Evolutionary conservation across 1,140 invertebrate genomes (phyloP).

Genomic region (Saccostrea echinata): DNA sequence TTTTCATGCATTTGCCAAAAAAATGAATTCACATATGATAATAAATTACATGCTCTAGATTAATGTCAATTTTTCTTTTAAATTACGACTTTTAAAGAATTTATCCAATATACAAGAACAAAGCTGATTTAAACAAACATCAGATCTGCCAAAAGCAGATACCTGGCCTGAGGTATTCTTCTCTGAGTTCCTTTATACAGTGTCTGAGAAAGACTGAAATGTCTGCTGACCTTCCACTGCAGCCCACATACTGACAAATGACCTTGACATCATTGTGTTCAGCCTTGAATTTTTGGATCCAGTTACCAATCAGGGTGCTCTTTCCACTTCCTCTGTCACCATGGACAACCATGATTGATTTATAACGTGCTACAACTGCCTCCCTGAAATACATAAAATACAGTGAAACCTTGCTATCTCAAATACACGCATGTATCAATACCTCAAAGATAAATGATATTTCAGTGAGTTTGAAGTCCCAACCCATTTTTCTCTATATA

Average conservation of each 20-base stretch:
- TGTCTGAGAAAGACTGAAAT: constrained; percentile 67
- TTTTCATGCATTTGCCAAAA: too few species aligned
- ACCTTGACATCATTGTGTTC: constrained; percentile 68
- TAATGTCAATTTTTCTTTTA: too few species aligned
- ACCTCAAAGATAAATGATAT: too few species aligned
- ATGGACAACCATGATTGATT: constrained; percentile 69
- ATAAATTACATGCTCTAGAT: too few species aligned
- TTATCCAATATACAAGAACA: too few species aligned
- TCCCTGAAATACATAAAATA: constrained; percentile 50
- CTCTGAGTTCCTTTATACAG: constrained; percentile 66
- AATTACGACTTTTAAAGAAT: too few species aligned
- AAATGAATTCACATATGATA: too few species aligned
- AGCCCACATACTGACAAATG: constrained; percentile 72
- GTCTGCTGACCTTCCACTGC: constrained; percentile 67
- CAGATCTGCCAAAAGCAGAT: not conserved
- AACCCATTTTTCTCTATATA: too few species aligned
- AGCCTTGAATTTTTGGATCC: constrained; percentile 69
- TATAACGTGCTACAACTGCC: constrained; percentile 50
- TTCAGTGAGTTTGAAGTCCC: too few species aligned
- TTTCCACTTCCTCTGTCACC: constrained; percentile 76
- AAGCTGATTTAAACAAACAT: too few species aligned
- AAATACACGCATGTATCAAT: too few species aligned
- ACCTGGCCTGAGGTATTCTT: constrained; percentile 67
- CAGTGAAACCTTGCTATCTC: not conserved
- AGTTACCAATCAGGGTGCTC: constrained; percentile 72